Conservation (phyloP, 2,888 invertebrate genomes). For the Ommatoiulus sabulosus region DNA sequence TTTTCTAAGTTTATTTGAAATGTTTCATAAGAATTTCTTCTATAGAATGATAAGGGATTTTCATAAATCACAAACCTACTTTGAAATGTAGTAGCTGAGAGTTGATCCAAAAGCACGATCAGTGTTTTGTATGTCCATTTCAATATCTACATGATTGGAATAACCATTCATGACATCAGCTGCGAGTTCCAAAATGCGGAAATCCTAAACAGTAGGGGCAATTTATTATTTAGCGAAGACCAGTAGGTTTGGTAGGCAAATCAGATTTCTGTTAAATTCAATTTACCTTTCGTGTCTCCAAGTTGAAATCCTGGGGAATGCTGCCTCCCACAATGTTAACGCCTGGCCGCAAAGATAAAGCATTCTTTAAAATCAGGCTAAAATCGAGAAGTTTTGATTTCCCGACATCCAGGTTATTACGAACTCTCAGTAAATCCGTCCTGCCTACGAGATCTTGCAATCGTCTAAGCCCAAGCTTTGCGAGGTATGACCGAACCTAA, state of each 20-base stretch:
- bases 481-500: conserved; percentile 89
- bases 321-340: conserved; percentile 92
- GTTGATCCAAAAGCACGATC: conserved; percentile 94
- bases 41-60: background rate
- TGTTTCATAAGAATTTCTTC: background rate
- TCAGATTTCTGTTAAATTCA: background rate
- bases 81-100: conserved; percentile 93
- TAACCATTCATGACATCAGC: conserved; percentile 80
- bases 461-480: conserved; percentile 85
- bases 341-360: conserved; percentile 88
- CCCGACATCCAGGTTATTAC: conserved; percentile 76
- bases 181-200: conserved; percentile 79
- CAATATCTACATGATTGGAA: conserved; percentile 77
- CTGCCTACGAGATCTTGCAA: conserved; percentile 94
- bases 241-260: background rate
- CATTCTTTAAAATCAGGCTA: conserved; percentile 86
- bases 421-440: conserved; percentile 85
- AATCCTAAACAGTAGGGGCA: conserved; percentile 70
- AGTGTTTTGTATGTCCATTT: conserved; percentile 87
- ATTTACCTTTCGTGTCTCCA: conserved; percentile 67
- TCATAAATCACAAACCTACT: conserved; percentile 72
- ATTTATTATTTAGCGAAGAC: background rate
- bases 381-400: conserved; percentile 91
- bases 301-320: conserved; percentile 75
- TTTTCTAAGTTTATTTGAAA: conserved; percentile 73